These are phyloP conservation scores for Aleiodes sp. DNA, from an alignment of 1,140 invertebrate species.

Conservation along the genomic window DNA sequence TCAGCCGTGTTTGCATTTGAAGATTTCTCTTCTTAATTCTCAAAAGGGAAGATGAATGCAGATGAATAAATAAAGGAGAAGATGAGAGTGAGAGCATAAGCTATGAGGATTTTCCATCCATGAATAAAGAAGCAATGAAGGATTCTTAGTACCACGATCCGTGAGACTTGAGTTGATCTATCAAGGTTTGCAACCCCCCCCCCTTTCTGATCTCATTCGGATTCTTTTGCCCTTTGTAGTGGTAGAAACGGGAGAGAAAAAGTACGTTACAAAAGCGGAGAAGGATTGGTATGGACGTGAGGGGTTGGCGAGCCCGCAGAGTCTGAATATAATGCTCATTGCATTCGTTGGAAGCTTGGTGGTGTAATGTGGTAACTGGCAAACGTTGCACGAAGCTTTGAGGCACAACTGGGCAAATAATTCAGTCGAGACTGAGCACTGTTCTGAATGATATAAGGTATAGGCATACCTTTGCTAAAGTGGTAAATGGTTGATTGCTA, in stretches of 20 bases:
- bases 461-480: not conserved
- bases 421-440: slow-evolving; percentile 31
- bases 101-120: not conserved
- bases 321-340: not conserved
- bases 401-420: slow-evolving; percentile 43
- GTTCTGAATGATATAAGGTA: slow-evolving; percentile 3
- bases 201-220: not conserved
- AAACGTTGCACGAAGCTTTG: slow-evolving; percentile 37
- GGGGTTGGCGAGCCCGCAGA: not conserved
- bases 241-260: no score
- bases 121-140: not conserved
- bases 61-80: not conserved
- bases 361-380: slow-evolving; percentile 38
- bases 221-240: no score
- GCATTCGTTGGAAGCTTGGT: not conserved
- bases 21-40: not conserved
- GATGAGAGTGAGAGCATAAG: not conserved
- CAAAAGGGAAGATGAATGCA: not conserved
- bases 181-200: not conserved
- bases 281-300: not conserved
- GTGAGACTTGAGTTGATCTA: not conserved
- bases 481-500: not conserved
- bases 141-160: not conserved
- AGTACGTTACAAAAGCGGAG: not conserved
- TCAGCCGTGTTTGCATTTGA: not conserved